phyloP scores from a whole-genome alignment of 2,113 vertebrate genomes.

The Anguilla rostrata region DNA sequence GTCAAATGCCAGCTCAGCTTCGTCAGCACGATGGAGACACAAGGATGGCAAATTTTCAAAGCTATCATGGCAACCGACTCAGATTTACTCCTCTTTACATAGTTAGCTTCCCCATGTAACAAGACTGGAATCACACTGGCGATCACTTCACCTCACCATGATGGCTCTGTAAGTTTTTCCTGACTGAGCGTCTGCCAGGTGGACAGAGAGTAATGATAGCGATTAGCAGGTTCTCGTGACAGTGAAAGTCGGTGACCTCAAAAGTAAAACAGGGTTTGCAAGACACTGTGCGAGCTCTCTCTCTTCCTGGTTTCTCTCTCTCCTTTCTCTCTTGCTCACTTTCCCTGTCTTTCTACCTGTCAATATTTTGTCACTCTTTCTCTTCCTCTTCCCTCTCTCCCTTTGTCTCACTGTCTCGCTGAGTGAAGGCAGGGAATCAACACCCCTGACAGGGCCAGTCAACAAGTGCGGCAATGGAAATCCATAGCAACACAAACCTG shows the following conservation, averaged over 20 bases:
- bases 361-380: constrained; percentile 16
- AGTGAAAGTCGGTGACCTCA: neutral
- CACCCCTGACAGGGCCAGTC: neutral
- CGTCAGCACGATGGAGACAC: constrained; percentile 33
- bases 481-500: neutral
- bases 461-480: neutral
- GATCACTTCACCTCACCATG: neutral
- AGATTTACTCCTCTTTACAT: neutral
- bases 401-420: constrained; percentile 36
- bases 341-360: constrained; percentile 43
- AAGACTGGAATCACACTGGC: neutral
- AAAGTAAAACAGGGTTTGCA: neutral
- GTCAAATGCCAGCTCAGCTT: constrained; percentile 32
- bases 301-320: neutral
- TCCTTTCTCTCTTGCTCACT: constrained; percentile 29
- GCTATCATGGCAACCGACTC: neutral
- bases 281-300: neutral
- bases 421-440: neutral
- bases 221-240: neutral
- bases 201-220: neutral
- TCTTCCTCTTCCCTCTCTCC: constrained; percentile 25
- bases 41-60: neutral
- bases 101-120: neutral
- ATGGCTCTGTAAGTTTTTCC: neutral
- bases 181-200: neutral